Percentiles rank a stretch among this genome's conserved stretches.
These are phyloP conservation scores for Lepidiolamprologus cunningtoni DNA, from an alignment of 2,113 vertebrate genomes.

Conservation along the genomic window DNA sequence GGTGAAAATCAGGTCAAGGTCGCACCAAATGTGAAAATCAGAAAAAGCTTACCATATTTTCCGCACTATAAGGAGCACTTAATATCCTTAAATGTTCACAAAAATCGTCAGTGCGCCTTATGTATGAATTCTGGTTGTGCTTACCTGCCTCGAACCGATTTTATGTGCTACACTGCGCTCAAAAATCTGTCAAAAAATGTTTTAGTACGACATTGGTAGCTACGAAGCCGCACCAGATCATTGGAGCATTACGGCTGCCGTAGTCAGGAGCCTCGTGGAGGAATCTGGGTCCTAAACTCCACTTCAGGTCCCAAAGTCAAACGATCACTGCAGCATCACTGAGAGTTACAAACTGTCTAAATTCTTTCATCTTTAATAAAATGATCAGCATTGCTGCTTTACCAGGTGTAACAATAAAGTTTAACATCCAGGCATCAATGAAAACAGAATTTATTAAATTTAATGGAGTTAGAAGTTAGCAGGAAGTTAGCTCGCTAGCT, in stretches of 20 bases:
- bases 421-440: neutral
- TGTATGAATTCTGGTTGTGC: neutral
- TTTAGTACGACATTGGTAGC: rapidly evolving
- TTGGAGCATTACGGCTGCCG: neutral
- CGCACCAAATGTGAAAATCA: neutral
- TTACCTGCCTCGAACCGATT: rapidly evolving
- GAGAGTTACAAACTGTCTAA: too few relatives aligned
- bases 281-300: rapidly evolving
- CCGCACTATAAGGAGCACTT: rapidly evolving
- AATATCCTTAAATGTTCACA: rapidly evolving
- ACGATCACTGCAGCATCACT: rapidly evolving
- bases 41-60: neutral
- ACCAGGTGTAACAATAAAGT: too few relatives aligned
- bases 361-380: too few relatives aligned
- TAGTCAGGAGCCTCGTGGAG: neutral
- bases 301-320: rapidly evolving
- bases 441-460: too few relatives aligned
- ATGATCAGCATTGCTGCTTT: rapidly evolving
- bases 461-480: rapidly evolving
- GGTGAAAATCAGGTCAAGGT: neutral
- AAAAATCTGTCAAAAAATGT: neutral
- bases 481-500: too few relatives aligned
- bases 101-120: rapidly evolving
- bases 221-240: rapidly evolving
- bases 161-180: neutral